Base-by-base conservation (phyloP, 2,888 invertebrate genomes). In the Andrena praecox region DNA sequence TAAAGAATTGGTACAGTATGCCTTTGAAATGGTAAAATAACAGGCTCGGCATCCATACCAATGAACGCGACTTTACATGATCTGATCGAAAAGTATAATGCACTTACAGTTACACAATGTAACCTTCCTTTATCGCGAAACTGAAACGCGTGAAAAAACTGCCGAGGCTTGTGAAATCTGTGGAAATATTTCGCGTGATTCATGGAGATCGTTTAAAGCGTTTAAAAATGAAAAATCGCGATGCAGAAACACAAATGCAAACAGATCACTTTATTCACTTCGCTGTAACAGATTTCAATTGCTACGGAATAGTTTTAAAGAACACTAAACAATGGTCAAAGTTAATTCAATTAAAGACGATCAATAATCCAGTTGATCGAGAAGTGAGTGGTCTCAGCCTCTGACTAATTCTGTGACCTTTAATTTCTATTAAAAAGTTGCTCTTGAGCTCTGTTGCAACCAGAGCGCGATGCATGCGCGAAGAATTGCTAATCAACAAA, bases 41-140 rank as follows among this genome's bases (percentile, higher is more conserved):
- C 27, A 29, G 8, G 12, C 42, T n/a, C 48, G 16, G 54, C 35
- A 35, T 48, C 52, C 50, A 24, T 3, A 2, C n/a, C 8, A n/a
- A 16, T 2, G 5, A 7, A 59, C 5, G 24, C 54, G 48, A 48
- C 12, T 54, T 52, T 50, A 59, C 42, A 27, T 56, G 29, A 20
- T n/a, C 33, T 5, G 12, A 76, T 76, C 56, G 35, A 63, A 63
- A 80, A 80, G 81, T 62, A 60, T 70, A 59, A 79, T 75, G 1
- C n/a, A 48, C 16, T 62, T 29, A 29, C 33, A 27, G n/a, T 56
- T 42, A 35, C 16, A 54, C 48, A 48, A 56, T 31, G 10, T 12
- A 27, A 33, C 24, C 7, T 56, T 73, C 33, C 56, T 64, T 72
- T 20, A 56, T 48, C n/a, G 27, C 1, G 10, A n/a, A 48, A 27